Evolutionary conservation across 2,888 invertebrate species (phyloP).

Genomic region (Malacosoma neustria): DNA sequence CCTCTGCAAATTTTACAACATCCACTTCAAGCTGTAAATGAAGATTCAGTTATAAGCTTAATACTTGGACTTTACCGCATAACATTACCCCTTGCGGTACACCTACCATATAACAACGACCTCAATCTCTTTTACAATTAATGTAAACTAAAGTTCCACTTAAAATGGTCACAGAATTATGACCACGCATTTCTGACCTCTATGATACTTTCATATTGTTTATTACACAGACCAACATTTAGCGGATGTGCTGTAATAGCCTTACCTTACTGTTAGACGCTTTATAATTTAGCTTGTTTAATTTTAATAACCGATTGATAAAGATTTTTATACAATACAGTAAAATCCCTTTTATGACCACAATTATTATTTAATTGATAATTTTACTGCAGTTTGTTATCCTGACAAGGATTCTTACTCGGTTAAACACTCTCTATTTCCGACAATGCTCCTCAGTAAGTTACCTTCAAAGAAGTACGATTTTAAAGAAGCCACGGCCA

Average conservation of each 20-base stretch:
- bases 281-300: conserved; percentile 38
- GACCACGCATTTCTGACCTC: conserved; percentile 36
- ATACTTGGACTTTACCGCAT: conserved; percentile 45
- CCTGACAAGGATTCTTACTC: too few species aligned
- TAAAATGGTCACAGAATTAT: conserved; percentile 30
- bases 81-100: conserved; percentile 51
- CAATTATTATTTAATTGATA: too few species aligned
- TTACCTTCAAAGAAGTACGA: too few species aligned
- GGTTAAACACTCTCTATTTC: too few species aligned
- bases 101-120: conserved; percentile 27
- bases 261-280: conserved; percentile 29
- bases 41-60: conserved; percentile 51
- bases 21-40: conserved; percentile 30
- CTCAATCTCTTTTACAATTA: conserved; percentile 21
- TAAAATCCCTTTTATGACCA: conserved; percentile 5
- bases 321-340: conserved; percentile 13
- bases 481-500: too few species aligned
- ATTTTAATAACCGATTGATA: conserved; percentile 34
- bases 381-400: too few species aligned
- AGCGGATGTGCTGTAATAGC: conserved; percentile 26
- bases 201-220: conserved; percentile 26
- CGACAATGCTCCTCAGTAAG: too few species aligned
- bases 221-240: conserved; percentile 28
- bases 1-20: conserved; percentile 17
- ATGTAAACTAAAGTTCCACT: conserved; percentile 21